Conservation (phyloP, 2,113 vertebrate species). For the Urocolius indicus region DNA sequence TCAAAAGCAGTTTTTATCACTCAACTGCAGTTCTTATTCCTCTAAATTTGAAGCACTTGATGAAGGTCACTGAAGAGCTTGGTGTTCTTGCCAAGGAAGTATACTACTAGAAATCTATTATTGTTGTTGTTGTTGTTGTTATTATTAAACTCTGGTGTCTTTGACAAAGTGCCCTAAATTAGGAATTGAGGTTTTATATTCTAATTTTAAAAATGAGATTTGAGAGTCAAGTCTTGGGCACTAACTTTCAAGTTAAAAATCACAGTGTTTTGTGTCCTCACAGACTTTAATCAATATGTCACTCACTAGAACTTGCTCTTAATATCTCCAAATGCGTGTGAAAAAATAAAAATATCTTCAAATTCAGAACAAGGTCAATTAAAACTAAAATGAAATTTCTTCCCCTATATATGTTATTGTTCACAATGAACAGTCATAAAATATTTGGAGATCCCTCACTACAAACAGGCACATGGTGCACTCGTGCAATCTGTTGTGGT, state of each 20-base stretch:
- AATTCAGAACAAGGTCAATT: background rate
- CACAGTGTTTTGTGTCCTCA: background rate
- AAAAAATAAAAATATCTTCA: background rate
- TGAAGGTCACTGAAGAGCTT: background rate
- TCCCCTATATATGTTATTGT: accelerated
- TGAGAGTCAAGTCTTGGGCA: background rate
- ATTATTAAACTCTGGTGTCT: background rate
- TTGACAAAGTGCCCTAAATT: background rate
- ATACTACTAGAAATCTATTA: background rate
- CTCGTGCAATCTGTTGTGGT: background rate
- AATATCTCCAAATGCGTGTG: background rate
- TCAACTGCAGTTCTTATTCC: background rate
- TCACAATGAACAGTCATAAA: background rate
- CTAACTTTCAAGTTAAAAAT: background rate
- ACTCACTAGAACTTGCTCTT: background rate
- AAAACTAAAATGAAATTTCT: background rate
- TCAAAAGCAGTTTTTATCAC: background rate
- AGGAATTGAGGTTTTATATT: background rate
- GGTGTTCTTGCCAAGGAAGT: background rate
- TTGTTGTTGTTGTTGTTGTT: no score
- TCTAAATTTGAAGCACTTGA: background rate
- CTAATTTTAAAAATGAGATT: background rate
- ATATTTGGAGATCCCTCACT: background rate
- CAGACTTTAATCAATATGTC: background rate
- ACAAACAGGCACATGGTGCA: background rate